Percentiles rank a stretch among this genome's conserved stretches.
These are phyloP conservation scores for Tyria jacobaeae DNA, from an alignment of 2,888 invertebrate species.

Conservation along the genomic window DNA sequence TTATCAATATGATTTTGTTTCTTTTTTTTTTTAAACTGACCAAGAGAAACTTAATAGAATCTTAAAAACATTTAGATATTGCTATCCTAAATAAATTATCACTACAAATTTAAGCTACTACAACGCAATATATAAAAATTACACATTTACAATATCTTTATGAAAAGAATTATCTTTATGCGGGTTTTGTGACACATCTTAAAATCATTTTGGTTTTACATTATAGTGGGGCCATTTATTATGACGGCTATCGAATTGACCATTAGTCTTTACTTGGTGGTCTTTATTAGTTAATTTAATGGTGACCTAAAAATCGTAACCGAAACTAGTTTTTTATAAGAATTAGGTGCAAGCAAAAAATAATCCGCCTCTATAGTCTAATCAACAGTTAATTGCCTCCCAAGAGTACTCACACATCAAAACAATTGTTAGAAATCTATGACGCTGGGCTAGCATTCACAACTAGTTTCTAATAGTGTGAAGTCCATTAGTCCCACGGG, in stretches of 20 bases:
- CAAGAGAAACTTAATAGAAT: neutral
- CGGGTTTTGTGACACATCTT: neutral
- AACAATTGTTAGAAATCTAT: conserved; percentile 64
- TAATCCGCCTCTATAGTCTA: conserved; percentile 49
- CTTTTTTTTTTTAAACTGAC: neutral
- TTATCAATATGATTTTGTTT: neutral
- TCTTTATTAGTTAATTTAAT: neutral
- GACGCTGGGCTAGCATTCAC: conserved; percentile 74
- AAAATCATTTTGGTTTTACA: conserved; percentile 11
- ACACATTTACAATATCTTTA: conserved; percentile 1
- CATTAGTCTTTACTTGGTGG: neutral
- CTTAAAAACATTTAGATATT: neutral
- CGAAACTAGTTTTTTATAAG: neutral
- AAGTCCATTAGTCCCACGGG: conserved; percentile 82
- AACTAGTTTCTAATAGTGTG: conserved; percentile 71
- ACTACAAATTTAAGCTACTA: neutral
- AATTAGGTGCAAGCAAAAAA: conserved; percentile 19
- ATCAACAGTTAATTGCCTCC: conserved; percentile 65
- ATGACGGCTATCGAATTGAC: neutral
- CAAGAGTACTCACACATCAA: conserved; percentile 60
- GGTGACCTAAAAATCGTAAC: conserved; percentile 2
- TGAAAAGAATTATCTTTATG: conserved; percentile 7
- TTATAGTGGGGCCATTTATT: neutral
- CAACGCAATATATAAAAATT: neutral
- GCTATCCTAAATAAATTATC: neutral